Conservation (phyloP, 2,888 invertebrate genomes). For the Drosophila mulleri region DNA sequence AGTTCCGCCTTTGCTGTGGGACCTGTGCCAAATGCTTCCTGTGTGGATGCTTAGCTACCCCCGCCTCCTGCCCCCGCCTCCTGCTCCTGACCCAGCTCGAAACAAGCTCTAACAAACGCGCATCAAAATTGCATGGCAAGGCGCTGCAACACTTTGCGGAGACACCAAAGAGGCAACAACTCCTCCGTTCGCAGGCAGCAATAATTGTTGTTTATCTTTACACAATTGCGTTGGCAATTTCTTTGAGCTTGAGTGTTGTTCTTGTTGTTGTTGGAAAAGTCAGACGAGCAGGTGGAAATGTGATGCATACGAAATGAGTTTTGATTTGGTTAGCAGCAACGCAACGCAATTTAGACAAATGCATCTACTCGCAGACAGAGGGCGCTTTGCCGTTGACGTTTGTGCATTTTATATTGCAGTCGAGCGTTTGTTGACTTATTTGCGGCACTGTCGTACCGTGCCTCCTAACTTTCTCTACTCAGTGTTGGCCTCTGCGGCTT, state of each 20-base stretch:
- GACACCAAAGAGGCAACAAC: not conserved
- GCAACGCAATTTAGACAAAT: not conserved
- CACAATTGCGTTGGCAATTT: slow-evolving; percentile 79
- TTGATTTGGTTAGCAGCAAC: slow-evolving; percentile 69
- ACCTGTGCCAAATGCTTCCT: slow-evolving; percentile 62
- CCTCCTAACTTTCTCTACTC: not conserved
- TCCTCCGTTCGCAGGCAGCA: slow-evolving; percentile 42
- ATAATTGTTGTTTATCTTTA: slow-evolving; percentile 83
- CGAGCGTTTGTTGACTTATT: slow-evolving; percentile 72
- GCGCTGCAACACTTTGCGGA: slow-evolving; percentile 53
- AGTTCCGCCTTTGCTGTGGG: slow-evolving; percentile 48
- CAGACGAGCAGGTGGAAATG: slow-evolving; percentile 73
- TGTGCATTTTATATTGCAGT: slow-evolving; percentile 75
- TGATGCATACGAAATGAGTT: slow-evolving; percentile 81
- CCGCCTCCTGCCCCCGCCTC: not conserved
- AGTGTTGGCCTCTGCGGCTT: slow-evolving; percentile 27
- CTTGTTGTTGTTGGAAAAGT: slow-evolving; percentile 32
- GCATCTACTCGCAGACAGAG: slow-evolving; percentile 25
- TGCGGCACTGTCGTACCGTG: slow-evolving; percentile 46
- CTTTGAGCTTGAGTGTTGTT: slow-evolving; percentile 54
- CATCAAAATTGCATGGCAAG: slow-evolving; percentile 65
- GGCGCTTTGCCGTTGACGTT: slow-evolving; percentile 48
- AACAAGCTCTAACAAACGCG: slow-evolving; percentile 47
- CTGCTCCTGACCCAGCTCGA: not conserved
- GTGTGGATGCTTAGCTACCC: slow-evolving; percentile 29